Conservation (phyloP, 2,888 invertebrate species). For the Amphipoea oculea region DNA sequence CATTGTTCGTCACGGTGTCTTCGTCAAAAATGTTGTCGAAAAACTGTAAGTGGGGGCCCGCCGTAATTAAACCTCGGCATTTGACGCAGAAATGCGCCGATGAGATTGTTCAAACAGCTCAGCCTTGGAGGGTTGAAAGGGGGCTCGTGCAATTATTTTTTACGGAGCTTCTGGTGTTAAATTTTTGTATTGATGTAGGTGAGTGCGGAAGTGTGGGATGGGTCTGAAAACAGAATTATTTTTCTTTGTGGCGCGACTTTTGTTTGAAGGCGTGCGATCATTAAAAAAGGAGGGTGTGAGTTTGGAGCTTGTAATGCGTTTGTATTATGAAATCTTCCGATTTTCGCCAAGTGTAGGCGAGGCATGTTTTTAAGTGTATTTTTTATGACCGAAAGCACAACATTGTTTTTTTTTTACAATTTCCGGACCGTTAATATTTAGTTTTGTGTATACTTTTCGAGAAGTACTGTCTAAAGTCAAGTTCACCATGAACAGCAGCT, state of each 20-base stretch:
- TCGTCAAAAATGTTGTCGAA: conserved; percentile 67
- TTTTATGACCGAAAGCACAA: neutral
- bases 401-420: too few relatives aligned
- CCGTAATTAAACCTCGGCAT: conserved; percentile 67
- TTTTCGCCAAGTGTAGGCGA: neutral
- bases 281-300: conserved; percentile 33
- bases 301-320: neutral
- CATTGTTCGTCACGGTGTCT: conserved; percentile 60
- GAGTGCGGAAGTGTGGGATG: conserved; percentile 35
- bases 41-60: conserved; percentile 61
- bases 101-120: conserved; percentile 61
- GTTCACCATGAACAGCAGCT: neutral
- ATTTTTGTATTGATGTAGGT: conserved; percentile 46
- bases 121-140: conserved; percentile 53
- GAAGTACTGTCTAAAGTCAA: neutral
- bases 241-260: conserved; percentile 30
- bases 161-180: conserved; percentile 38
- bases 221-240: conserved; percentile 40
- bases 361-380: too few relatives aligned
- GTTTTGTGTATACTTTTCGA: neutral
- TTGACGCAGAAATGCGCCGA: conserved; percentile 63
- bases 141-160: conserved; percentile 56
- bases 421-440: neutral
- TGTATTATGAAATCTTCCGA: neutral
- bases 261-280: conserved; percentile 20